Conservation (phyloP, 2,113 vertebrate species). For the Tragelaphus imberbis region DNA sequence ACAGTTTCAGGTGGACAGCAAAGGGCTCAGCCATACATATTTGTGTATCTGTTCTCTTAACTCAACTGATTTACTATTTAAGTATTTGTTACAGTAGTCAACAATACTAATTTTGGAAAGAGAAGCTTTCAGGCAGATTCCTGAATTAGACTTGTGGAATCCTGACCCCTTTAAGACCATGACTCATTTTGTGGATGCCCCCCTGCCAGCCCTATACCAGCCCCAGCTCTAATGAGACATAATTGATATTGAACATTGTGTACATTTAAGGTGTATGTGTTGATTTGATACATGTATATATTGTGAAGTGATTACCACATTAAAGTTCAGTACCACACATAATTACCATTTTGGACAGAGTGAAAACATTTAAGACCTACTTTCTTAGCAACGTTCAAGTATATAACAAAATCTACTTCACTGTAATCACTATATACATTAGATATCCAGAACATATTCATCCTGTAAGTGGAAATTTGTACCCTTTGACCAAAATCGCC, state of each 20-base stretch:
- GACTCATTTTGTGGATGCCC: not conserved
- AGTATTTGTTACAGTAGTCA: not conserved
- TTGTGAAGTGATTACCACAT: not conserved
- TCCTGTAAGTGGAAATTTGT: not conserved
- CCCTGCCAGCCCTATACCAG: not conserved
- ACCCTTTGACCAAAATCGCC: not conserved
- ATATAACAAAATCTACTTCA: not conserved
- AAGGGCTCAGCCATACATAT: not conserved
- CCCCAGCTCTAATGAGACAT: not conserved
- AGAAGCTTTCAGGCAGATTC: not conserved
- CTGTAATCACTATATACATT: not conserved
- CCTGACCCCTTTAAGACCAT: not conserved
- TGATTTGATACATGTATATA: not conserved
- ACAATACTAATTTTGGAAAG: slow-evolving; percentile 1
- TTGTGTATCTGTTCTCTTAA: not conserved
- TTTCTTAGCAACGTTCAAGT: not conserved
- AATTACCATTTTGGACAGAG: not conserved
- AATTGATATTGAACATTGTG: not conserved
- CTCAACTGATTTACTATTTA: not conserved
- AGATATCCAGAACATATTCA: not conserved
- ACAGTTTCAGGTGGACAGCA: not conserved
- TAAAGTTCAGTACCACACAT: not conserved
- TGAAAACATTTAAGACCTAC: not conserved
- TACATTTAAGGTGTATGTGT: not conserved
- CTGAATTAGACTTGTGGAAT: not conserved